These are phyloP conservation scores for Diorhabda elongata DNA, from an alignment of 1,140 invertebrate species.

Conservation along the genomic window DNA sequence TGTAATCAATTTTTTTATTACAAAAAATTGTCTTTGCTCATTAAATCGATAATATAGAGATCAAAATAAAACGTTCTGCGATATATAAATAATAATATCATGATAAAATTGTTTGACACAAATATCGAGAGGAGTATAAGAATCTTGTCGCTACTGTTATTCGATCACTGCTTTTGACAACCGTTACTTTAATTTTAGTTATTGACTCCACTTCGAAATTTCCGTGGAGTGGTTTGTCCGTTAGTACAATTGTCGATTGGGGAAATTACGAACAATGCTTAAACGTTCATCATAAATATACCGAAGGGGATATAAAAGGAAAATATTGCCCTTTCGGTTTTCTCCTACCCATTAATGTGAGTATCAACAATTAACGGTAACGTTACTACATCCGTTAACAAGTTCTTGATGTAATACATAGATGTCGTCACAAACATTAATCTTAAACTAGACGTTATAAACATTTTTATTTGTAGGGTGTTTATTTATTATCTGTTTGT, in stretches of 20 bases:
- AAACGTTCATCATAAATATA: slow-evolving; percentile 12
- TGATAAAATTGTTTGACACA: too few relatives aligned
- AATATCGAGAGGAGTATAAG: too few relatives aligned
- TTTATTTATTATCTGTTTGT: slow-evolving; percentile 20
- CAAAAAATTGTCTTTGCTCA: too few relatives aligned
- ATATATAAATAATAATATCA: too few relatives aligned
- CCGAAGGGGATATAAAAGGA: slow-evolving; percentile 22
- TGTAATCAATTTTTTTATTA: too few relatives aligned
- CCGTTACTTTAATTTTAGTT: slow-evolving; percentile 17
- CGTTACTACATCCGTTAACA: too few relatives aligned
- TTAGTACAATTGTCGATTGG: slow-evolving; percentile 14
- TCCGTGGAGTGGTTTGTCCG: slow-evolving; percentile 25
- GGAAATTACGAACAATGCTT: slow-evolving; percentile 32
- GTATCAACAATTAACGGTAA: not conserved
- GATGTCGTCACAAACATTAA: too few relatives aligned
- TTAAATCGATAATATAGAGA: too few relatives aligned
- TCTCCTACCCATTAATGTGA: slow-evolving; percentile 10
- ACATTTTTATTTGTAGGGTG: slow-evolving; percentile 15
- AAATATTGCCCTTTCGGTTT: slow-evolving; percentile 27
- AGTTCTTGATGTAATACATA: too few relatives aligned
- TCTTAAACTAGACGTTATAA: not conserved
- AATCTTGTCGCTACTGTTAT: too few relatives aligned
- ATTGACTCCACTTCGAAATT: slow-evolving; percentile 28
- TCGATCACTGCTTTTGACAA: too few relatives aligned
- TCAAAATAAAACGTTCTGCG: too few relatives aligned